Evolutionary conservation across 2,797 vertebrate genomes (phyloP), one percentile per base, ranked within the genome.

Genomic region (Bradypodion ventrale): DNA sequence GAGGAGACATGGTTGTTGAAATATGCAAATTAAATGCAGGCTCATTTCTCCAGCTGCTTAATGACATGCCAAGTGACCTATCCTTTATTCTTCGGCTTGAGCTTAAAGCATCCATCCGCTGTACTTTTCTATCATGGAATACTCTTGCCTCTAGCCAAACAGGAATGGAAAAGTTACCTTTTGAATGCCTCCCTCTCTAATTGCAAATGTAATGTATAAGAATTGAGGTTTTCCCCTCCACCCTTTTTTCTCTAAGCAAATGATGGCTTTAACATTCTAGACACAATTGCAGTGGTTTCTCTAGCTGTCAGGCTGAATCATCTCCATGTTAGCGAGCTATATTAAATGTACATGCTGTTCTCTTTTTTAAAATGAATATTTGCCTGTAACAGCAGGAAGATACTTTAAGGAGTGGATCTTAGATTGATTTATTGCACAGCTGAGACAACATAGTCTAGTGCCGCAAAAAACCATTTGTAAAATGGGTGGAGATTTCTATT

Each of bases 291-390:
- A 85, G 46, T 52, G 84, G 13, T 87, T 88, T 85, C 79, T 82
- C 3, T 21, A 83, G n/a, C 74, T 89, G 69, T 90, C 87, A 85
- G 27, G 52, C 82, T 87, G 80, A 75, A 80, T 77, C 73, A 46
- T 75, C 72, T 79, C 68, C 70, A 52, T 66, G 7, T 86, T 90
- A 90, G 62, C 23, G 84, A 89, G 46, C 52, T 69, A 70, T 78
- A 70, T 81, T 81, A 76, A 80, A 75, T 9, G 59, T 29, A 85
- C 85, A 63, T 37, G 46, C 78, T 66, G 42, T 32, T 85, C 37
- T 80, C 35, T 2, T 76, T 89, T 87, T 84, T 91, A 70, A 72
- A 29, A 60, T 76, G 35, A 76, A 7, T 75, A 13, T 84, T 92
- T 91, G 75, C 62, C 37, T 88, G 66, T 78, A 73, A 83, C 69